phyloP scores from a whole-genome alignment of 2,888 invertebrate genomes.

The Nesidiocoris tenuis region DNA sequence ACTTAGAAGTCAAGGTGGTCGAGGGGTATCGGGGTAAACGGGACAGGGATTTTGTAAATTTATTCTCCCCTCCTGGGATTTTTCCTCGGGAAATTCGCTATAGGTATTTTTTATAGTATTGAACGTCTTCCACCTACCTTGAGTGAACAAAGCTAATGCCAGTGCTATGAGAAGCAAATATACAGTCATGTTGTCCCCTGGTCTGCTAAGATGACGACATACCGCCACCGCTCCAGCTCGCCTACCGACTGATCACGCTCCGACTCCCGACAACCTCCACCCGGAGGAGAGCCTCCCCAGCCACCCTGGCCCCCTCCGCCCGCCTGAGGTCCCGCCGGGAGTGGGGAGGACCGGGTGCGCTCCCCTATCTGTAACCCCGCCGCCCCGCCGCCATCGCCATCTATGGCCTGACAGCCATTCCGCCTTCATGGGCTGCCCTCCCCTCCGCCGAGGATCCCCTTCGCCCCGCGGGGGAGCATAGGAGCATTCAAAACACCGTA shows the following conservation, averaged over 20 bases:
- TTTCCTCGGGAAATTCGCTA: not conserved
- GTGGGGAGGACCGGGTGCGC: not conserved
- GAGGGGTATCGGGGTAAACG: too few species aligned
- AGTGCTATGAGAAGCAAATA: slow-evolving; percentile 40
- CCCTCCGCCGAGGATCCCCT: not conserved
- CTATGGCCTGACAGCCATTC: slow-evolving; percentile 18
- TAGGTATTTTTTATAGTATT: not conserved
- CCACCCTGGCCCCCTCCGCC: slow-evolving; percentile 5
- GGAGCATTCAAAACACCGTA: not conserved
- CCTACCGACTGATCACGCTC: slow-evolving; percentile 39
- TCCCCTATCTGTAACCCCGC: not conserved
- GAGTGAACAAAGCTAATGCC: slow-evolving; percentile 38
- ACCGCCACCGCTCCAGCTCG: slow-evolving; percentile 40
- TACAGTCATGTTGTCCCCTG: slow-evolving; percentile 38
- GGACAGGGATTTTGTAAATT: too few species aligned
- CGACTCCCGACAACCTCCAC: slow-evolving; percentile 16
- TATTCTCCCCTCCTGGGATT: not conserved
- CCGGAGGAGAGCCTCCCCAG: slow-evolving; percentile 20
- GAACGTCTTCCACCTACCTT: slow-evolving; percentile 30
- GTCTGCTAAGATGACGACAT: slow-evolving; percentile 40
- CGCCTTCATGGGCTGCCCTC: slow-evolving; percentile 7
- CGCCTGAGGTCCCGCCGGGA: not conserved
- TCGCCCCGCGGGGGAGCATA: not conserved
- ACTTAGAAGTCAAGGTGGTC: too few species aligned
- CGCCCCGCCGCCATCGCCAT: slow-evolving; percentile 2